Conservation (phyloP, 1,140 invertebrate species). For the Drosophila teissieri region DNA sequence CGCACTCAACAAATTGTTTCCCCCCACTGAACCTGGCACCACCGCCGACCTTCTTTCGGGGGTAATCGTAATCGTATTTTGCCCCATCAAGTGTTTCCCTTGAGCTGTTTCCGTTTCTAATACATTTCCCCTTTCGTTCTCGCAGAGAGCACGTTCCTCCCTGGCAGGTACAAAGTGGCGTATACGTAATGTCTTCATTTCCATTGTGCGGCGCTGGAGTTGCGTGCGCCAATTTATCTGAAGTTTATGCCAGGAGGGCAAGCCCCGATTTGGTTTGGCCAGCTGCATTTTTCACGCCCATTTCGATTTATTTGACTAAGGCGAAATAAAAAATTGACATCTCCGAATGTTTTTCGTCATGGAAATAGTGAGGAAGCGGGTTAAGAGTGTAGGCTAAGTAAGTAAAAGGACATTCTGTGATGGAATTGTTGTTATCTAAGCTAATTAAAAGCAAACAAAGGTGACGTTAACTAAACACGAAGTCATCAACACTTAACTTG, state of each 20-base stretch:
- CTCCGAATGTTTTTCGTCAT: background rate
- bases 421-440: no score
- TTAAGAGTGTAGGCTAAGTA: background rate
- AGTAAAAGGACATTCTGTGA: no score
- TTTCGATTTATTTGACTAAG: slow-evolving; percentile 5
- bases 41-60: slow-evolving; percentile 36
- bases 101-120: slow-evolving; percentile 80
- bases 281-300: background rate
- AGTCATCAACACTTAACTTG: background rate
- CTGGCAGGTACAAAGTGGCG: slow-evolving; percentile 61
- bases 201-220: slow-evolving; percentile 26
- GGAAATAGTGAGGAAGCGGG: background rate
- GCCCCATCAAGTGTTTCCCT: slow-evolving; percentile 74
- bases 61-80: slow-evolving; percentile 77
- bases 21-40: slow-evolving; percentile 8
- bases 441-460: no score
- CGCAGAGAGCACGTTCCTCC: slow-evolving; percentile 39
- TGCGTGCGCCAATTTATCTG: slow-evolving; percentile 63
- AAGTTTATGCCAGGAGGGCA: slow-evolving; percentile 48
- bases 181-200: slow-evolving; percentile 79
- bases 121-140: slow-evolving; percentile 60
- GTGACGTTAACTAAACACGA: no score
- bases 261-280: slow-evolving; percentile 10
- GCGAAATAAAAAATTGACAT: slow-evolving; percentile 45
- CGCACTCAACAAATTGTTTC: slow-evolving; percentile 73